Conservation (phyloP, 2,797 vertebrate genomes). For the Brachymystax lenok region DNA sequence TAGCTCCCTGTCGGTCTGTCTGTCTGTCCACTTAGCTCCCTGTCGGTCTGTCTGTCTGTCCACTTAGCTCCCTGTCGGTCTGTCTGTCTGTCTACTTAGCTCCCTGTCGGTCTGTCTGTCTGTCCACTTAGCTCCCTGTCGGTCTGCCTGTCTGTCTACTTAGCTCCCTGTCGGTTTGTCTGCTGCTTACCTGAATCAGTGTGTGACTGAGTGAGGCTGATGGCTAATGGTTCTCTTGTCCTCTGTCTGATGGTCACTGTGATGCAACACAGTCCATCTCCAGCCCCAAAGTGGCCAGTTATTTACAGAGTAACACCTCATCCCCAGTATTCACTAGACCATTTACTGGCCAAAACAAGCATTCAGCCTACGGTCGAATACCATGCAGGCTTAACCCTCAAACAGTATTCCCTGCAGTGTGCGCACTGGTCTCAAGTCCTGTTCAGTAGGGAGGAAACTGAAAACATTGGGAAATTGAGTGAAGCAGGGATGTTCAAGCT, state of each 20-base stretch:
- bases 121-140: no score
- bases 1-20: no score
- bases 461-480: background rate
- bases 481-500: background rate
- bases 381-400: background rate
- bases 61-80: no score
- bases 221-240: background rate
- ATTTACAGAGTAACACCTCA: background rate
- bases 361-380: background rate
- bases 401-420: background rate
- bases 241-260: background rate
- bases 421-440: background rate
- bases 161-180: no score
- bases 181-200: no score
- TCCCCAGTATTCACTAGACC: no score
- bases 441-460: background rate
- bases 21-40: no score
- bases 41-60: no score
- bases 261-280: background rate
- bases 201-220: background rate
- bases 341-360: background rate
- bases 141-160: no score
- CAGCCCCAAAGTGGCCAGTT: background rate
- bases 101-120: no score
- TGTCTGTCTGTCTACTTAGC: no score